A percentile compares a stretch with the other conserved stretches of the same genome.
phyloP scores from a whole-genome alignment of 2,797 vertebrate genomes.

The Dendrocincla fuliginosa region DNA sequence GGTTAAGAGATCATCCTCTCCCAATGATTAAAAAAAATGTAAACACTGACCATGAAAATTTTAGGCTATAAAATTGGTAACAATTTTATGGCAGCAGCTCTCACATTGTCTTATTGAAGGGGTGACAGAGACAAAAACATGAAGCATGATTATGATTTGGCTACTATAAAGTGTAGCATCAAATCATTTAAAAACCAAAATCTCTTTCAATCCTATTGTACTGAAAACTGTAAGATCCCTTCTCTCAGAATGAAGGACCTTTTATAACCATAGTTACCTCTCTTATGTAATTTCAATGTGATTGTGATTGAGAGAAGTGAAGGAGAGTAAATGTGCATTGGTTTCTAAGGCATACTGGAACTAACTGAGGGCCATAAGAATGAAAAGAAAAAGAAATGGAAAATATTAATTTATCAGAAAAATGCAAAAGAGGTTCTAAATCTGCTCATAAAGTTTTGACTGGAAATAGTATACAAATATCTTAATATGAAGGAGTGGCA shows the following conservation, averaged over 20 bases:
- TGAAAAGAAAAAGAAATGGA: background rate
- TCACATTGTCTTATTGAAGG: background rate
- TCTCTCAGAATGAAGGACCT: background rate
- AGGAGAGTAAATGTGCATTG: background rate
- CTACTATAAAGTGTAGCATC: background rate
- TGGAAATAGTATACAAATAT: background rate
- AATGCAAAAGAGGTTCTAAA: background rate
- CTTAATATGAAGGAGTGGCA: background rate
- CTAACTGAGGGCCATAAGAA: background rate
- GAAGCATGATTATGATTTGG: background rate
- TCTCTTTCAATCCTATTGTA: background rate
- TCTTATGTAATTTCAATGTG: background rate
- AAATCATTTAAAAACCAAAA: background rate
- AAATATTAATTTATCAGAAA: background rate
- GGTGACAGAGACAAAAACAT: background rate
- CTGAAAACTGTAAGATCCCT: background rate
- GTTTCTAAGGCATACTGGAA: background rate
- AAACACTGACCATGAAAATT: background rate
- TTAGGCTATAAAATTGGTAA: background rate
- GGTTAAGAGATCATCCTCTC: background rate
- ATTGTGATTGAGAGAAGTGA: background rate
- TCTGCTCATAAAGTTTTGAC: background rate
- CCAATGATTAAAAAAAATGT: background rate
- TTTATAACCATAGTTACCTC: constrained; percentile 1
- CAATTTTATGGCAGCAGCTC: background rate